Percentiles rank a stretch among this genome's conserved stretches.
phyloP scores from a whole-genome alignment of 1,140 invertebrate genomes.

The Lineus longissimus region DNA sequence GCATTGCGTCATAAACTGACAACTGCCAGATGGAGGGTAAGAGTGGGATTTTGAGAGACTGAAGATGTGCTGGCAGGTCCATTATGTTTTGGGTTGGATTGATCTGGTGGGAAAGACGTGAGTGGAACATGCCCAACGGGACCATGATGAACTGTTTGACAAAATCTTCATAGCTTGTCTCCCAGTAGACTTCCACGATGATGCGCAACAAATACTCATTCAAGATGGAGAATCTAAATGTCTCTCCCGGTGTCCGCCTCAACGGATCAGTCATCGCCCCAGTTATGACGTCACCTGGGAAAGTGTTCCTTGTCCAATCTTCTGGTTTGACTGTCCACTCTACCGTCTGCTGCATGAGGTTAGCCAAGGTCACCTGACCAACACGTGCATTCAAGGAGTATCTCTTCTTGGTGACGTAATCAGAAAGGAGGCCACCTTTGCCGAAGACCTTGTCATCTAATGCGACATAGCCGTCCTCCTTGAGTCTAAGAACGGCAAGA shows the following conservation, averaged over 20 bases:
- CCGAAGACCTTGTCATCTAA: background rate
- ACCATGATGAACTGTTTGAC: background rate
- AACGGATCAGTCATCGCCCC: background rate
- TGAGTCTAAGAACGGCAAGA: background rate
- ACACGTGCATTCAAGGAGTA: background rate
- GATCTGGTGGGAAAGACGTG: no score
- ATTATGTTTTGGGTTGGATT: background rate
- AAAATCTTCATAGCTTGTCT: constrained; percentile 1
- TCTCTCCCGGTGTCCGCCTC: background rate
- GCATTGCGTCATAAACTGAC: background rate
- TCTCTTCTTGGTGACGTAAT: background rate
- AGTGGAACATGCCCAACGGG: constrained; percentile 1
- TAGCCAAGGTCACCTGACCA: background rate
- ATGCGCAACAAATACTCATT: constrained; percentile 3
- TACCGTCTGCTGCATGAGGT: background rate
- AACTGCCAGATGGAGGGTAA: background rate
- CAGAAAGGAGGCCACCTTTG: background rate
- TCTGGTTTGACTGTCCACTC: background rate
- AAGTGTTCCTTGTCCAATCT: background rate
- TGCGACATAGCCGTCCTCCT: background rate
- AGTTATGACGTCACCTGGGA: background rate
- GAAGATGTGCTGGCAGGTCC: background rate
- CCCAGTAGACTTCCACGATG: background rate
- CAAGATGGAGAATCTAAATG: background rate
- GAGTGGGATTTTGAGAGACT: background rate